A percentile compares a stretch with the other conserved stretches of the same genome.
phyloP scores from a whole-genome alignment of 1,140 invertebrate species.

The Drosophila mauritiana region DNA sequence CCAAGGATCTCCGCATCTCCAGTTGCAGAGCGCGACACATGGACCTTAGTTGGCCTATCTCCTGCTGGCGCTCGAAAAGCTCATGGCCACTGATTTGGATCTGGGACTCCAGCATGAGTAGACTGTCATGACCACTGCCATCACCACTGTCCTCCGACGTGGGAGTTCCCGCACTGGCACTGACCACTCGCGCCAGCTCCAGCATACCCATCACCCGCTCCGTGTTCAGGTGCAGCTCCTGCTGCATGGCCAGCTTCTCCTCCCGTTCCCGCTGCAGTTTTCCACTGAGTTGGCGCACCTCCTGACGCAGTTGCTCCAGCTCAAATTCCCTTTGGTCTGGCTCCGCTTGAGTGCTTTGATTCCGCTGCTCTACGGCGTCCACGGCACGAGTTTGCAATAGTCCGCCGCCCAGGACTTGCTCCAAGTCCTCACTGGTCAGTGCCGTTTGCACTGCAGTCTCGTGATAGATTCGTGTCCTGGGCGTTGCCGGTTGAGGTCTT shows the following conservation, averaged over 20 bases:
- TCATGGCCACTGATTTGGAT: slow-evolving; percentile 90
- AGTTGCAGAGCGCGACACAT: slow-evolving; percentile 88
- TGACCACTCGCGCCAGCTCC: slow-evolving; percentile 83
- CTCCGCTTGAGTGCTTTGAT: slow-evolving; percentile 88
- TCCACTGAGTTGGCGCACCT: slow-evolving; percentile 85
- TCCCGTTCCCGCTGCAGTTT: slow-evolving; percentile 87
- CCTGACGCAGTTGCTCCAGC: slow-evolving; percentile 86
- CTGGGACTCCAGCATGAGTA: slow-evolving; percentile 90
- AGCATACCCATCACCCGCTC: slow-evolving; percentile 90
- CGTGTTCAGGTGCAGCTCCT: slow-evolving; percentile 90
- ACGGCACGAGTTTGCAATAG: slow-evolving; percentile 82
- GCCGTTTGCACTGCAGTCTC: slow-evolving; percentile 91
- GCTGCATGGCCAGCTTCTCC: slow-evolving; percentile 89
- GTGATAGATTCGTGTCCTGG: slow-evolving; percentile 90
- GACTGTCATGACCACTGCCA: slow-evolving; percentile 87
- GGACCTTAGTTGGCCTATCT: slow-evolving; percentile 89
- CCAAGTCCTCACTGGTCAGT: slow-evolving; percentile 89
- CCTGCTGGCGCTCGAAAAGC: slow-evolving; percentile 90
- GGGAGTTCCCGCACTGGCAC: slow-evolving; percentile 74
- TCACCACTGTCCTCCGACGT: slow-evolving; percentile 86
- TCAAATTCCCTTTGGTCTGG: slow-evolving; percentile 87
- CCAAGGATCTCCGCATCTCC: slow-evolving; percentile 86
- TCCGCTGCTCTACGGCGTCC: slow-evolving; percentile 85
- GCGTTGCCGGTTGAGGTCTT: slow-evolving; percentile 54
- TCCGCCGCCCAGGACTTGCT: slow-evolving; percentile 88